Base-by-base conservation (phyloP, 2,888 invertebrate genomes). In the Chloromyia formosa region DNA sequence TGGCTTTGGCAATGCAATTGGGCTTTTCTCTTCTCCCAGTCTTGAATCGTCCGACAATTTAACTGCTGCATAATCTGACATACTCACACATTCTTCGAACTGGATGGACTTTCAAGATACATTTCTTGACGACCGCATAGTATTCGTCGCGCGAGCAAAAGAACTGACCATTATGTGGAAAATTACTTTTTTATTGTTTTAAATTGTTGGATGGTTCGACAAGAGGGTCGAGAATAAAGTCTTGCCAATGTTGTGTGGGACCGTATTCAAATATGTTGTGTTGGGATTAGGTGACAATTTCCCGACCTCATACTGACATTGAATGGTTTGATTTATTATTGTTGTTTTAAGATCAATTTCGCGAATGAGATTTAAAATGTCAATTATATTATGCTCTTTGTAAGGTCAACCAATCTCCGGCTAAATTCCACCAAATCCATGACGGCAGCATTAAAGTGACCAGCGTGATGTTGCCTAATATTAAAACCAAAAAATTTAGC, bases 131-230 rank as follows among this genome's bases (percentile, higher is more conserved):
- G 54, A 18, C 27, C 54, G 69, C n/a, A 45, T 54, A 35, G 54
- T 54, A 27, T 54, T 53, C 54, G 35, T 56, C 58, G 71, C 22
- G 16, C 27, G 66, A 40, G 42, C 56, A 58, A 56, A 42, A 42
- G 20, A 58, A 56, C 71, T 58, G 71, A 40, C 71, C 71, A 71
- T 56, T 56, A 71, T 58, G 40, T 56, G 71, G 56, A 71, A 56
- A 42, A 71, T 56, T 56, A 71, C 71, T 71, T 71, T 71, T 71
- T 71, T 71, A 71, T 71, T 71, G 71, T 71, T 71, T 71, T 56
- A 71, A 71, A 71, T 71, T 71, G 53, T 56, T 56, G 40, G 58
- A 71, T 66, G 42, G 45, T 20, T 18, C 49, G 22, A 16, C 62
- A 20, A 40, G 58, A 58, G 22, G 66, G 35, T 66, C 49, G 49